A percentile compares a stretch with the other conserved stretches of the same genome.
phyloP scores from a whole-genome alignment of 30 jellyfish, hydroid and myxozoan species.

The Rhopilema esculentum region DNA sequence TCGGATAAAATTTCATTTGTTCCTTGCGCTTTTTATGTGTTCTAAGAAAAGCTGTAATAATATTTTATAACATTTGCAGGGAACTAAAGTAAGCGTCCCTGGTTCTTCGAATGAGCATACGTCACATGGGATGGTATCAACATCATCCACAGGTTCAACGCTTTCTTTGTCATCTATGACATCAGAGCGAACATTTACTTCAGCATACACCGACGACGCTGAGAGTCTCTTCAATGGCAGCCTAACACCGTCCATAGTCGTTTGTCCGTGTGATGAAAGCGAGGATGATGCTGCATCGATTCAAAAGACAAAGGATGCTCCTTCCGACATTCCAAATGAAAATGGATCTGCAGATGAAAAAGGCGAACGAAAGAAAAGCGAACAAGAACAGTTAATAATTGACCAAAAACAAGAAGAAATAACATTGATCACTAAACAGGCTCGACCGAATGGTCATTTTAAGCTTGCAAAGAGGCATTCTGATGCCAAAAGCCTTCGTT shows the following conservation, averaged over 20 bases:
- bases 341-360: neutral
- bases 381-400: neutral
- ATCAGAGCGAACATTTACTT: constrained; percentile 35
- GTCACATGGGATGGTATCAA: neutral
- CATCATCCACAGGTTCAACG: neutral
- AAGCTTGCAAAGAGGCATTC: constrained; percentile 12
- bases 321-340: neutral
- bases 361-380: neutral
- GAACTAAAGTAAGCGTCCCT: neutral
- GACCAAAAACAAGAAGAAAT: neutral
- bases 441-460: constrained; percentile 35
- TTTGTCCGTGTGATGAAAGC: constrained; percentile 29
- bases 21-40: too few relatives aligned
- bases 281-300: constrained; percentile 33
- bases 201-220: constrained; percentile 38
- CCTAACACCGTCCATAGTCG: constrained; percentile 26
- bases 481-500: constrained; percentile 50
- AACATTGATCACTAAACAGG: neutral
- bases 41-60: too few relatives aligned
- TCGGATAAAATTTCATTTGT: too few relatives aligned
- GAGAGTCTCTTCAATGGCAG: constrained; percentile 61
- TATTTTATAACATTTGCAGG: neutral
- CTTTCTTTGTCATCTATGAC: constrained; percentile 36
- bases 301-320: constrained; percentile 3
- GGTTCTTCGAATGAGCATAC: neutral